These are phyloP conservation scores for Temnothorax longispinosus DNA, from an alignment of 1,140 invertebrate species.

Conservation along the genomic window DNA sequence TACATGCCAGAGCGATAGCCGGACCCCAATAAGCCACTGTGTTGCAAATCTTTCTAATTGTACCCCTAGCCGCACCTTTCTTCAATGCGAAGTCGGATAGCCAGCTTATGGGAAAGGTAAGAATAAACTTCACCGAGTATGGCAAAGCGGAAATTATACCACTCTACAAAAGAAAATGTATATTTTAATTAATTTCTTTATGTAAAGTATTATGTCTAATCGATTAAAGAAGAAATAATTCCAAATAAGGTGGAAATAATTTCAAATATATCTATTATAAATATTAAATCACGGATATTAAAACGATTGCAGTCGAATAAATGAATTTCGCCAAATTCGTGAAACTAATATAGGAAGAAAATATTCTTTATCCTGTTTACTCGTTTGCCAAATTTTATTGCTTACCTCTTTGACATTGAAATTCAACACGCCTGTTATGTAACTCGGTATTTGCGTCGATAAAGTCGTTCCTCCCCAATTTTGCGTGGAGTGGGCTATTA, in stretches of 20 bases:
- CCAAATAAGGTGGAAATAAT: not conserved
- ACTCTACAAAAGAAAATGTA: slow-evolving; percentile 87
- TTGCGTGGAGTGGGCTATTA: slow-evolving; percentile 93
- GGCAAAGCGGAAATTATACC: slow-evolving; percentile 92
- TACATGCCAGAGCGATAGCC: slow-evolving; percentile 81
- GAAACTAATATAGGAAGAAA: not conserved
- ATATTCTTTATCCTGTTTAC: not conserved
- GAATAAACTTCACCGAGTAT: slow-evolving; percentile 90
- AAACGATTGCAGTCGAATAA: not conserved
- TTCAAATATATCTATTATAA: not conserved
- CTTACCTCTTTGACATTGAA: slow-evolving; percentile 91
- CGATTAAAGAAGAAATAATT: not conserved
- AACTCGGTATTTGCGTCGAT: slow-evolving; percentile 96
- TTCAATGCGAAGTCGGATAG: slow-evolving; percentile 88
- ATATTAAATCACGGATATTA: not conserved
- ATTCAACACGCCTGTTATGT: slow-evolving; percentile 93
- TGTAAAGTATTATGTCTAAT: not conserved
- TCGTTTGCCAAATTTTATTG: not conserved
- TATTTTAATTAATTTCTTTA: not conserved
- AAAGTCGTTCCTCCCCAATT: slow-evolving; percentile 97
- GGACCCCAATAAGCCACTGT: slow-evolving; percentile 86
- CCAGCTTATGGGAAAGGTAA: slow-evolving; percentile 89
- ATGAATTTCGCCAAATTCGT: not conserved
- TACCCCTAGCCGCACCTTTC: slow-evolving; percentile 85
- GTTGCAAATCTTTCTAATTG: slow-evolving; percentile 89